phyloP scores from a whole-genome alignment of 2,888 invertebrate species.

The Leptopilina drosophilae region DNA sequence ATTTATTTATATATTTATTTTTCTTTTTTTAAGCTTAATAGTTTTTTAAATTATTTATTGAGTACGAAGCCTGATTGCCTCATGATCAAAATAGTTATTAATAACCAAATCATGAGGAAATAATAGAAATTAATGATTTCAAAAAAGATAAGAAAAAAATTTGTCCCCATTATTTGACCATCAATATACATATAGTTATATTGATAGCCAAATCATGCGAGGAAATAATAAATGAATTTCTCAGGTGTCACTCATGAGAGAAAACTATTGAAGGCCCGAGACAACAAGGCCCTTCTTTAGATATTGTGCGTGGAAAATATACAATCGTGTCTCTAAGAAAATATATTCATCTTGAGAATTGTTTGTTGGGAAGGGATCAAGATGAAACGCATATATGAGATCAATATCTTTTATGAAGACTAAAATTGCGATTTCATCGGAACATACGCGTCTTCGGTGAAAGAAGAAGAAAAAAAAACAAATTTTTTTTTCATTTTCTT shows the following conservation, averaged over 20 bases:
- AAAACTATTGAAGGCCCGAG: background rate
- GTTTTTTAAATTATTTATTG: no score
- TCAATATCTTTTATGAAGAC: constrained; percentile 32
- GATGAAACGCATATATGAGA: constrained; percentile 21
- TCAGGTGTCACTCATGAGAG: constrained; percentile 31
- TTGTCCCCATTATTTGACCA: background rate
- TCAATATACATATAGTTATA: constrained; percentile 6
- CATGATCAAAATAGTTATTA: no score
- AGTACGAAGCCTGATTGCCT: no score
- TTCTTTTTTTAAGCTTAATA: no score
- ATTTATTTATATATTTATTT: no score
- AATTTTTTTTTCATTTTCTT: no score
- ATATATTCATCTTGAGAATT: constrained; percentile 26
- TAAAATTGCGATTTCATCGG: constrained; percentile 37
- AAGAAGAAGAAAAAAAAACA: background rate
- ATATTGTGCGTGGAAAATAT: constrained; percentile 33
- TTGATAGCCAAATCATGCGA: constrained; percentile 25
- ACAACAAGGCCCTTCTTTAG: constrained; percentile 20
- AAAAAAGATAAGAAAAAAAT: no score
- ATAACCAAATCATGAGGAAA: no score
- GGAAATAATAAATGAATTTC: constrained; percentile 19
- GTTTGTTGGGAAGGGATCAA: constrained; percentile 6
- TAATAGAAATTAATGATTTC: no score
- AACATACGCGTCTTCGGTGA: constrained; percentile 4
- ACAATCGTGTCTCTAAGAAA: constrained; percentile 2